These are phyloP conservation scores for Ricordea florida DNA, from an alignment of 92 coral and sea anemone species.

Conservation along the genomic window DNA sequence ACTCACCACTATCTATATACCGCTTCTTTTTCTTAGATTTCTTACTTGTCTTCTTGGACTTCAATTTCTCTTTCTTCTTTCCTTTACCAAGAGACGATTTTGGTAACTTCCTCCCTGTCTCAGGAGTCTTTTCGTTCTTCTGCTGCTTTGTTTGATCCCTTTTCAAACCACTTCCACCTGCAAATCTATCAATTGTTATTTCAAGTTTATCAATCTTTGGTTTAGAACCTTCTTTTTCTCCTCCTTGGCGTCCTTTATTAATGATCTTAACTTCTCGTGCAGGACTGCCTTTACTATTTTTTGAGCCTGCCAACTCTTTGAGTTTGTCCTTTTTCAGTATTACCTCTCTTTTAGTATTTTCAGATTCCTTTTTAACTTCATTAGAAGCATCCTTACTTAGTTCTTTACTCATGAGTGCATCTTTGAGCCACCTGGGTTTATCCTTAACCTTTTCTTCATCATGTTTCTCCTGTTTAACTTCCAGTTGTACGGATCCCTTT, in stretches of 20 bases:
- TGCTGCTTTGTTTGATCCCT: not conserved
- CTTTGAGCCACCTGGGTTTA: not conserved
- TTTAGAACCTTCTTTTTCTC: slow-evolving; percentile 7
- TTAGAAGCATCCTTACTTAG: not conserved
- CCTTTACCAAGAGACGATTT: slow-evolving; percentile 41
- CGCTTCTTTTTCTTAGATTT: slow-evolving; percentile 49
- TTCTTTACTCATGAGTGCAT: not conserved
- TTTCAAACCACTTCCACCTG: not conserved
- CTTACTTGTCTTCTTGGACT: slow-evolving; percentile 42
- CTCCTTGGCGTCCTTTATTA: not conserved
- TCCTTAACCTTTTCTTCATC: not conserved
- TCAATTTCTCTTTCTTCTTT: slow-evolving; percentile 61
- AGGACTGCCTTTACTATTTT: not conserved
- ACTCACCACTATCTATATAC: slow-evolving; percentile 26
- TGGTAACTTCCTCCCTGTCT: not conserved
- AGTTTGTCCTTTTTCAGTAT: slow-evolving; percentile 16
- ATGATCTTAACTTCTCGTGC: slow-evolving; percentile 30
- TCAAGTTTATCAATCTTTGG: slow-evolving; percentile 5
- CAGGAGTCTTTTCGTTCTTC: not conserved
- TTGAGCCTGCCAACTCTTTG: slow-evolving; percentile 1
- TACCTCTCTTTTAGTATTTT: slow-evolving; percentile 18
- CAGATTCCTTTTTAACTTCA: not conserved
- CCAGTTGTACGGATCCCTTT: not conserved
- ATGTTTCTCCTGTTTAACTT: not conserved
- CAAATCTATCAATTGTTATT: slow-evolving; percentile 21